Evolutionary conservation across 2,888 invertebrate genomes (phyloP).

Genomic region (Drosophila neonasuta): DNA sequence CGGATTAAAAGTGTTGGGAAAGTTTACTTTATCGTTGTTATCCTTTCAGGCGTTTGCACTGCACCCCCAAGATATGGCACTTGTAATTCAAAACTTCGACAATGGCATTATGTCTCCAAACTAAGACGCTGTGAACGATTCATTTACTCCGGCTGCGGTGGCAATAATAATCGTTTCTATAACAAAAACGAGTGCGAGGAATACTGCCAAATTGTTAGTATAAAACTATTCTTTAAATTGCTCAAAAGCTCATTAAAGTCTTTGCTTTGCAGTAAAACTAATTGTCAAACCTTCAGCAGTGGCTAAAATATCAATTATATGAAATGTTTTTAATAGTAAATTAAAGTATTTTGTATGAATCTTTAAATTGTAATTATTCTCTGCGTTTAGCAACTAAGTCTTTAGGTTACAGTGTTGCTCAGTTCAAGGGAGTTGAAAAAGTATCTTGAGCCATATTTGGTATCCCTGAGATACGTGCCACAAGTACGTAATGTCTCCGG

Average conservation of each 20-base stretch:
- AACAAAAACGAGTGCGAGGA: conserved; percentile 15
- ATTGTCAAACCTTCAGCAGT: neutral
- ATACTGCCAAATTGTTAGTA: conserved; percentile 24
- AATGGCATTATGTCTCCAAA: conserved; percentile 28
- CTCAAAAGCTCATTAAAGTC: neutral
- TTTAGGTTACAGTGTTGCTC: neutral
- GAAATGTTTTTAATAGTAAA: neutral
- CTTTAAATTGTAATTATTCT: neutral
- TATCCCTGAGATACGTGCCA: conserved; percentile 45
- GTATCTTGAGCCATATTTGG: conserved; percentile 26
- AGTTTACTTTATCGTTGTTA: neutral
- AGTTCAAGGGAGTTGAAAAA: neutral
- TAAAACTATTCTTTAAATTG: neutral
- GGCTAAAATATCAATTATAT: neutral
- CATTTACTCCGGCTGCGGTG: conserved; percentile 42
- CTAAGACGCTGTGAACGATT: conserved; percentile 13
- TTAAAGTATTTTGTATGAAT: neutral
- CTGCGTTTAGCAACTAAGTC: neutral
- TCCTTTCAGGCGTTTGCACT: conserved; percentile 24
- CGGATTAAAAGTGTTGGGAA: neutral
- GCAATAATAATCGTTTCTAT: conserved; percentile 42
- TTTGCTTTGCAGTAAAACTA: conserved; percentile 1
- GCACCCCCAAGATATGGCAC: conserved; percentile 4
- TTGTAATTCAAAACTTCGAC: conserved; percentile 1
- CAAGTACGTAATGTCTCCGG: conserved; percentile 32